Evolutionary conservation across 2,113 vertebrate genomes (phyloP).

Genomic region (Nesospiza acunhae): DNA sequence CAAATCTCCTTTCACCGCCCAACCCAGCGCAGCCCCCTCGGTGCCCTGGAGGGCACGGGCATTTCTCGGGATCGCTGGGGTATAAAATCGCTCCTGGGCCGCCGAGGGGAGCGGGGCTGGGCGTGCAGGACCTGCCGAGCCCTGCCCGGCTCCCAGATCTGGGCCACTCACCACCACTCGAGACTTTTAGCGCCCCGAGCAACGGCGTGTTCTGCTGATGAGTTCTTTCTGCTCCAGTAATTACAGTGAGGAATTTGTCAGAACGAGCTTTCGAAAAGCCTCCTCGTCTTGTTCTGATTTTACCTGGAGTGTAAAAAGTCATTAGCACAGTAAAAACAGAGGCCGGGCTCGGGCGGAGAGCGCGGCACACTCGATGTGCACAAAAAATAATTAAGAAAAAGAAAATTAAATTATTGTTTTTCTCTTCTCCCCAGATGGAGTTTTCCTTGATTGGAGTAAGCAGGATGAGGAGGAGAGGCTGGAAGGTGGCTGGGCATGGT

Average conservation of each 20-base stretch:
- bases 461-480: neutral
- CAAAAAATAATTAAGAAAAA: neutral
- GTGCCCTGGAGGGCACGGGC: fast-evolving
- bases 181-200: constrained; percentile 56
- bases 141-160: constrained; percentile 18
- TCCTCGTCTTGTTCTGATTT: constrained; percentile 58
- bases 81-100: neutral
- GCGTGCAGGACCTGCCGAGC: neutral
- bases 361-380: neutral
- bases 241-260: constrained; percentile 64
- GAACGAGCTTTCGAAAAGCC: constrained; percentile 56
- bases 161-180: constrained; percentile 60
- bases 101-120: neutral
- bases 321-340: constrained; percentile 14
- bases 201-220: constrained; percentile 53
- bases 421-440: neutral
- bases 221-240: constrained; percentile 72
- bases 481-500: neutral
- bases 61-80: neutral
- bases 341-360: neutral
- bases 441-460: neutral
- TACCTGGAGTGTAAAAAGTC: constrained; percentile 67
- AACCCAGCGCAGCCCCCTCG: neutral
- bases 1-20: fast-evolving
- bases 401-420: neutral